Base-by-base conservation (phyloP, 2,888 invertebrate species). In the Empis livida region DNA sequence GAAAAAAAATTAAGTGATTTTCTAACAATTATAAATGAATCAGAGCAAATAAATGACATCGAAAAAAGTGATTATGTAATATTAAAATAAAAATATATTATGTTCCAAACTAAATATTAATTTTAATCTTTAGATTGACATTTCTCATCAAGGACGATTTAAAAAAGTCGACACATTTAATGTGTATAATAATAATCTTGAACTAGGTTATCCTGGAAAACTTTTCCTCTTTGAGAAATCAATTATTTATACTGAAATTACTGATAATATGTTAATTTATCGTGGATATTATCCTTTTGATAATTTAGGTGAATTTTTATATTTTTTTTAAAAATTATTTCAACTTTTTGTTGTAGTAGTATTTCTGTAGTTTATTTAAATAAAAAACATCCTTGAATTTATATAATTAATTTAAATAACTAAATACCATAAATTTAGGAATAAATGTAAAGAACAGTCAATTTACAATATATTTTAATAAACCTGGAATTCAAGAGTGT, bases 161-260 rank as follows among this genome's bases (percentile, higher is more conserved):
- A 63, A 62, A 3, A 67, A 67, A 57, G 64, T 65, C n/a, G 62
- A 59, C 51, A 64, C 68, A 48, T 68, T 69, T 35, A 57, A 60
- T 42, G 60, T 65, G 3, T 51, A 53, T 49, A 68, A 69, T 54
- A 58, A 61, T 41, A 63, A 57, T 15, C 52, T 60, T 1, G 63
- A 63, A 43, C 62, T 66, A 4, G 59, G 53, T 45, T 69, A 66
- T 53, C 60, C 62, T 13, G 61, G 61, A 35, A 66, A 68, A 46
- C 63, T 67, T 1, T 69, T 69, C 48, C 63, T 68, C 27, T 69
- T 69, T 47, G 69, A 69, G 49, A 67, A 67, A 52, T 67, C 64
- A 47, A 58, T 69, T 15, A 62, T 68, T 20, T 68, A 66, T 43
- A 65, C 69, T n/a, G 69, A 69, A 56, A 64, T 65, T 20, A 63